Evolutionary conservation across 2,888 invertebrate genomes (phyloP), one percentile per base, ranked within the genome.

Genomic region (Synergus itoensis): DNA sequence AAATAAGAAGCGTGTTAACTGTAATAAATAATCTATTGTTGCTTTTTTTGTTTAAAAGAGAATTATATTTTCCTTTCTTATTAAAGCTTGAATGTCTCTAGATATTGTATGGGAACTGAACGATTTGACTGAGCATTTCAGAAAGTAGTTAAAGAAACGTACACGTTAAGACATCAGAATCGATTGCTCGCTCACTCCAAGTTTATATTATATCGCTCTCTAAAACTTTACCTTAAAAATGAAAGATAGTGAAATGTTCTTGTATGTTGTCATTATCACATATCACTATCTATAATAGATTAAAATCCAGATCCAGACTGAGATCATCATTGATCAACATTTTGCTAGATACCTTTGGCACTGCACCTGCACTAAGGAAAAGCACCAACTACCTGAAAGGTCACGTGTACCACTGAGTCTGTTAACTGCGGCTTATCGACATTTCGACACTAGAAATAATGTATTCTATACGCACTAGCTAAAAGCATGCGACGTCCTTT

Each of bases 391-490:
- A 18, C 60, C 18, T 60, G 18, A 60, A 60, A 5, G 11, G 18
- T 60, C 60, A 60, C 21, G 60, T 60, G 60, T 60, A 60, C 21
- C 60, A 60, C 60, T 60, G 60, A 60, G 60, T 60, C 60, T 60
- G 60, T 60, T 21, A 60, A 60, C 60, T 8, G 4, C 21, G 4
- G 60, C 60, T 60, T 21, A 60, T 21, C 60, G 21, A 12, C 11
- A 60, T 60, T 60, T 60, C 21, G 12, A 60, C 60, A 60, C 60
- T 14, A 60, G 21, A 60, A 18, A 12, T 28, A 60, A 21, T 21
- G 4, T 60, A 28, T 60, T 60, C 60, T 60, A 18, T 28, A 21
- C 4, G 11, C 18, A 60, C 21, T 60, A 60, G 11, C 21, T 21
- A 45, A 45, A 14, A 12, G 14, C 45, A 45, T 45, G 14, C 4